Base-by-base conservation (phyloP, 2,113 vertebrate genomes). In the Peromyscus californicus region DNA sequence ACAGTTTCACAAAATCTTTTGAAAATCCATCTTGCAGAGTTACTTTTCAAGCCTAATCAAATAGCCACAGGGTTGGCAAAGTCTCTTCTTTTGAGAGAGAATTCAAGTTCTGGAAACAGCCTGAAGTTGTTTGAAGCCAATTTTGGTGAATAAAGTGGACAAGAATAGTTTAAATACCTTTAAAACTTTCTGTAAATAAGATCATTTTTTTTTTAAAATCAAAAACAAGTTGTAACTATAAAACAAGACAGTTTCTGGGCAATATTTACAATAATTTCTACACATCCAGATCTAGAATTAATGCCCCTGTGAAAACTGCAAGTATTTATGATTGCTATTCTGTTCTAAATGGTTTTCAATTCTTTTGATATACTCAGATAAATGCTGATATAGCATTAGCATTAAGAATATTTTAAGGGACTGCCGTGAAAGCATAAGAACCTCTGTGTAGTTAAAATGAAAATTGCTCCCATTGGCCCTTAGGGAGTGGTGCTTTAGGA, bases 41-140 rank as follows among this genome's bases (percentile, higher is more conserved):
- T 96, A 45, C 84, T 97, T 97, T 89, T 75, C 96, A 95, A 96
- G 94, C 88, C 75, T 91, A 57, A 63, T 88, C 89, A 94, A 91
- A 74, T 63, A 95, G 84, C 96, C 69, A 92, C 61, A 76, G 89
- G 82, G 48, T 89, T 97, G 96, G 94, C 82, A 95, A 87, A 51
- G 82, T 54, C 72, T 72, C 21, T 59, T 89, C 65, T 59, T 96
- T 83, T 90, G 51, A 93, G 72, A 89, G 39, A 61, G 65, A 95
- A 76, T 94, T 96, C 83, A 67, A 10, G 74, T 88, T 84, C 88
- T 76, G 39, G 29, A 90, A 96, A 59, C 63, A 96, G 61, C 61
- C 75, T 42, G 21, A 51, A 70, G 16, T 79, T 89, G n/a, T n/a
- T 94, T 85, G 31, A 89, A 95, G 82, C 90, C 89, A 74, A 92